Base-by-base conservation (phyloP, 2,797 vertebrate genomes). In the Pangasius djambal region DNA sequence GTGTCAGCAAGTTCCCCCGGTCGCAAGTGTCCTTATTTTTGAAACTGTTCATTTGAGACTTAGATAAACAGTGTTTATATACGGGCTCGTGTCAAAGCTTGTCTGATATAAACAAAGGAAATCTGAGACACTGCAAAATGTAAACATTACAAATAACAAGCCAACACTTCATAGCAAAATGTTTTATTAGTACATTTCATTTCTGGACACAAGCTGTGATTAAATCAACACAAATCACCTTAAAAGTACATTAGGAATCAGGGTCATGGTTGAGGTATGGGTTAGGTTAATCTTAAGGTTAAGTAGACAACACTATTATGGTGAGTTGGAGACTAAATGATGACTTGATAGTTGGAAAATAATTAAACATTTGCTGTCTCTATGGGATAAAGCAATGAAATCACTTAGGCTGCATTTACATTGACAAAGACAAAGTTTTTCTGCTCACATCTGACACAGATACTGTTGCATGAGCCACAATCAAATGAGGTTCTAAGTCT, bases 1-100 rank as follows among this genome's bases (percentile, higher is more conserved):
- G 12, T 2, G 61, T 87, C 89, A 89, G 89, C 86, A 87, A 59
- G 28, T 89, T 89, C 63, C 15, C 15, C 34, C 4, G 83, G 37
- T 65, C 13, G 84, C 44, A 37, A 79, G 28, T 25, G 34, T 89
- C 70, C 28, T 59, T 44, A 25, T 78, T 20, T 69, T 22, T 20
- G 12, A 82, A 87, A 48, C 10, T 52, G 57, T 3, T 75, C 37
- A 75, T 87, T 31, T 34, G 7, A 81, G 20, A 81, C 34, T 20
- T 3, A n/a, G 16, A 65, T 55, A 89, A 89, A 63, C 37, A 69
- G 48, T 22, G 44, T 83, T 83, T 89, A 86, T 72, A 25, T 37
- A 77, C 5, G 1, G 28, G 28, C 44, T 67, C 4, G 18, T 75
- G 22, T 52, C 8, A 1, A 6, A 50, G n/a, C 40, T 48, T 1